phyloP scores from a whole-genome alignment of 2,113 vertebrate species.

The Pseudopipra pipra region DNA sequence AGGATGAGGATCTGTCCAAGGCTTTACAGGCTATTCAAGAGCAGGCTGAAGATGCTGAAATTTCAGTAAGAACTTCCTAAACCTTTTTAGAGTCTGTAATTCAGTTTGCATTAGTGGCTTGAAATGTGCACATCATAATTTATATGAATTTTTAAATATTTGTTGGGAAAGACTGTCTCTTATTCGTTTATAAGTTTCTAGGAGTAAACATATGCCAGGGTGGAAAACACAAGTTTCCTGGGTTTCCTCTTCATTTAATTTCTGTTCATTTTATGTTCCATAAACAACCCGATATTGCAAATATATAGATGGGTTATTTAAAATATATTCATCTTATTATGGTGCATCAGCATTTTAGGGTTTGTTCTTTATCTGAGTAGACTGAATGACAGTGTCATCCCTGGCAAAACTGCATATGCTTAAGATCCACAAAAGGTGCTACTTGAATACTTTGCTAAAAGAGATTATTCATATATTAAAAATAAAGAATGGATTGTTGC shows the following conservation, averaged over 20 bases:
- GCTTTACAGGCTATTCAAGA: slow-evolving; percentile 70
- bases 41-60: slow-evolving; percentile 53
- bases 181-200: neutral
- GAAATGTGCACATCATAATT: neutral
- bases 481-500: neutral
- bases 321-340: neutral
- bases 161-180: neutral
- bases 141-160: neutral
- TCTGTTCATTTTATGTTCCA: neutral
- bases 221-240: neutral
- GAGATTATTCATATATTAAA: neutral
- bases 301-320: neutral
- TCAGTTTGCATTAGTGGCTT: neutral
- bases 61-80: slow-evolving; percentile 57
- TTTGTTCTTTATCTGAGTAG: neutral
- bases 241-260: neutral
- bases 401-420: neutral
- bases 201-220: neutral
- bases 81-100: neutral
- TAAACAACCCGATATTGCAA: neutral
- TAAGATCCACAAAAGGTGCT: neutral
- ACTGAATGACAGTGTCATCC: neutral
- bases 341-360: neutral
- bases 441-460: neutral
- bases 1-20: slow-evolving; percentile 80